phyloP scores from a whole-genome alignment of 2,797 vertebrate species.

The Anisognathus igniventris region DNA sequence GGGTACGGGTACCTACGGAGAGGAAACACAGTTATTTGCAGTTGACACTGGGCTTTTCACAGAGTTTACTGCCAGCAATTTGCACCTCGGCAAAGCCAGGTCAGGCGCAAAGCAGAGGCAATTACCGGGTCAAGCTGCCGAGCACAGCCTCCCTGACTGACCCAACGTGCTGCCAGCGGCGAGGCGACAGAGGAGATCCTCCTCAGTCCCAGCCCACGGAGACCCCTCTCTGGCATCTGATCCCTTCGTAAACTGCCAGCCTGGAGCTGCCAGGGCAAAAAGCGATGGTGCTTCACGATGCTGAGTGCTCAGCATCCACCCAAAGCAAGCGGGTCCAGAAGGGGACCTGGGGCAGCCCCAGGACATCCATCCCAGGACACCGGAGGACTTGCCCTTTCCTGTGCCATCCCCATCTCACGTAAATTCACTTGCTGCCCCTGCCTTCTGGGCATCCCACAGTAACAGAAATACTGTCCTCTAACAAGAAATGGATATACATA shows the following conservation, averaged over 20 bases:
- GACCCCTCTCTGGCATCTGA: background rate
- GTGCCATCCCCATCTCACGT: background rate
- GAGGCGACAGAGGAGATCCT: background rate
- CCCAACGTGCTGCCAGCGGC: accelerated
- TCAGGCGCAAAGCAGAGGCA: background rate
- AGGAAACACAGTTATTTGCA: background rate
- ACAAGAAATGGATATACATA: background rate
- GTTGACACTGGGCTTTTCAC: background rate
- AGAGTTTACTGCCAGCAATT: background rate
- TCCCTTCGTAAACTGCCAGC: background rate
- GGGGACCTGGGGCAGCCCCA: background rate
- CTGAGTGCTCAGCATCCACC: background rate
- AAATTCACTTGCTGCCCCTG: background rate
- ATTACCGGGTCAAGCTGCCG: background rate
- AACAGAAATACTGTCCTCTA: background rate
- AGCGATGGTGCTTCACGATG: accelerated
- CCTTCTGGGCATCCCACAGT: background rate
- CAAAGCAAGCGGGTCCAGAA: accelerated
- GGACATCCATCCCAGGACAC: background rate
- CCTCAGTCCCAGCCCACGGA: background rate
- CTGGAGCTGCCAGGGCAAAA: background rate
- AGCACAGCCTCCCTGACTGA: background rate
- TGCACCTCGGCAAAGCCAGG: accelerated
- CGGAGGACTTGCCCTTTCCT: background rate
- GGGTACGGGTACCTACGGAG: background rate